These are phyloP conservation scores for Blastobasis lacticolella DNA, from an alignment of 2,888 invertebrate genomes.

Conservation along the genomic window DNA sequence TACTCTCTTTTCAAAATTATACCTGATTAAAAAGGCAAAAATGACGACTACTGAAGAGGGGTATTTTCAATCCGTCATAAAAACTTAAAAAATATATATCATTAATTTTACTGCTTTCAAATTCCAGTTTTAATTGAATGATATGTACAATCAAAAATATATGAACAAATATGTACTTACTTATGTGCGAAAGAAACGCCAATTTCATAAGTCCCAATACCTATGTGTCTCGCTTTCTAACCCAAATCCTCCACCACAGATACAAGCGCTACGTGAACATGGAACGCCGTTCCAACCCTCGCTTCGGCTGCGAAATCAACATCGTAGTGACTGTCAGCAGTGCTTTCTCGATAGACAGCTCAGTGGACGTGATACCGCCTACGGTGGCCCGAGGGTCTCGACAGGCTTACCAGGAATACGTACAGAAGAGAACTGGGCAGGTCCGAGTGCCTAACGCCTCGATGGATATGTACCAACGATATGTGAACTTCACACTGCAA, in stretches of 20 bases:
- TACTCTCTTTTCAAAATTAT: no score
- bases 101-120: no score
- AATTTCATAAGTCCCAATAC: no score
- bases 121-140: no score
- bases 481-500: conserved; percentile 43
- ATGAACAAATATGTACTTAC: no score
- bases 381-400: conserved; percentile 76
- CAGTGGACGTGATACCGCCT: conserved; percentile 78
- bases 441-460: conserved; percentile 41
- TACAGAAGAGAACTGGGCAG: conserved; percentile 72
- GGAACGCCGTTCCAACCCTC: conserved; percentile 75
- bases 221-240: no score
- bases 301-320: conserved; percentile 61
- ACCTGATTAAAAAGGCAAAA: no score
- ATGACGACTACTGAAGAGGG: no score
- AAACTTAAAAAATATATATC: no score
- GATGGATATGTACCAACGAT: conserved; percentile 41
- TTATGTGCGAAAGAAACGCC: no score
- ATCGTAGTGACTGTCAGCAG: conserved; percentile 76
- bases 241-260: conserved; percentile 36
- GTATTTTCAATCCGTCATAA: no score
- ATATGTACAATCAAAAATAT: no score
- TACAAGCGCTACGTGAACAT: conserved; percentile 76
- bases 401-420: conserved; percentile 81
- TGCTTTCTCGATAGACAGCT: conserved; percentile 77